phyloP scores from a whole-genome alignment of 1,140 invertebrate genomes.

The Venturia canescens region DNA sequence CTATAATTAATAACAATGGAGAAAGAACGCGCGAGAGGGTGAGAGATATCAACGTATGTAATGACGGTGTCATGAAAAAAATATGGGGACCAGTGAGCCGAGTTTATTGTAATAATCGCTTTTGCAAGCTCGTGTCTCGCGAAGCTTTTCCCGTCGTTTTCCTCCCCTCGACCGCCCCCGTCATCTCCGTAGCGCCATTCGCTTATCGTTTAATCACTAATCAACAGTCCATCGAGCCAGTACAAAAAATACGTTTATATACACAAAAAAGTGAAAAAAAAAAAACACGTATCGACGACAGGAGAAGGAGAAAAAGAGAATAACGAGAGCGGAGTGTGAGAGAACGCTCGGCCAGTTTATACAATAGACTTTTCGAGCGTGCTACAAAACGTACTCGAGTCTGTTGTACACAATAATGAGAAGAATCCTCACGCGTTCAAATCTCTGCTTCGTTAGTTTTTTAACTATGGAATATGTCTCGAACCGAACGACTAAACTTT shows the following conservation, averaged over 20 bases:
- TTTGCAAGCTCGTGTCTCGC: background rate
- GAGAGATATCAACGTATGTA: slow-evolving; percentile 6
- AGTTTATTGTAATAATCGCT: slow-evolving; percentile 14
- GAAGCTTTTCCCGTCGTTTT: background rate
- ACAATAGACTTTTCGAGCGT: slow-evolving; percentile 2
- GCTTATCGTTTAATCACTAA: slow-evolving; percentile 33
- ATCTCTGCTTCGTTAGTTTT: too few relatives aligned
- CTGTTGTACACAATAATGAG: slow-evolving; percentile 1
- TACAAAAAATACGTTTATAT: slow-evolving; percentile 11
- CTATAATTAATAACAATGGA: slow-evolving; percentile 8
- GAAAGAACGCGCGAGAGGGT: background rate
- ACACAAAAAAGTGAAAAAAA: background rate
- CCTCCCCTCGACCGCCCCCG: too few relatives aligned
- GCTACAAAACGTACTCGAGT: background rate
- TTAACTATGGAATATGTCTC: background rate
- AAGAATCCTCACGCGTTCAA: slow-evolving; percentile 3
- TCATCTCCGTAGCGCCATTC: background rate
- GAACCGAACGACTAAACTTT: too few relatives aligned
- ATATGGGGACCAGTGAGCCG: slow-evolving; percentile 23
- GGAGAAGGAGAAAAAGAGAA: background rate
- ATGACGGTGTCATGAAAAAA: slow-evolving; percentile 15
- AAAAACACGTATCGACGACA: background rate
- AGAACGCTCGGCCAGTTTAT: too few relatives aligned
- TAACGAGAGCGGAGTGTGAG: background rate
- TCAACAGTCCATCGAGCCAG: slow-evolving; percentile 30